Evolutionary conservation across 2,797 vertebrate species (phyloP).

Genomic region (Peromyscus eremicus): DNA sequence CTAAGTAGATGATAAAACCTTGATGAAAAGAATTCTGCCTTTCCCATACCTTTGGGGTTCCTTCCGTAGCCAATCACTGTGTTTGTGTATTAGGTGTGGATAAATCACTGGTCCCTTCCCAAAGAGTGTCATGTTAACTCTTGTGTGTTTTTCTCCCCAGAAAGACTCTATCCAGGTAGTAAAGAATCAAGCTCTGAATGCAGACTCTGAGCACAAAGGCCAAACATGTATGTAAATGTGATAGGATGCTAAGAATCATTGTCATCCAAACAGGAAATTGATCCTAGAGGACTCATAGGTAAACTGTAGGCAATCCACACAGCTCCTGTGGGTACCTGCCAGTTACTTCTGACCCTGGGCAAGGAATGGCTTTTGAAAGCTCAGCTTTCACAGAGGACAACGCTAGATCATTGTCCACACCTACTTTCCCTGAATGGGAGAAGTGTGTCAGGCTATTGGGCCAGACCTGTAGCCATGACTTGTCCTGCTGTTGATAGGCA

Average conservation of each 20-base stretch:
- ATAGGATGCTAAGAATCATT: slow-evolving; percentile 53
- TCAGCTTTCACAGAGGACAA: slow-evolving; percentile 1
- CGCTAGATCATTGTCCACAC: slow-evolving; percentile 5
- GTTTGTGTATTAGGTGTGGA: neutral
- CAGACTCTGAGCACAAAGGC: slow-evolving; percentile 63
- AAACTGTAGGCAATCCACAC: slow-evolving; percentile 55
- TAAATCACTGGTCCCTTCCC: slow-evolving; percentile 21
- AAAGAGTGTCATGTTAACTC: slow-evolving; percentile 44
- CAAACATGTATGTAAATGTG: slow-evolving; percentile 65
- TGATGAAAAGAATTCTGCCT: slow-evolving; percentile 22
- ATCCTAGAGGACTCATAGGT: slow-evolving; percentile 73
- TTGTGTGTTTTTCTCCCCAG: neutral
- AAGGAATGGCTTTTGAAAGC: slow-evolving; percentile 43
- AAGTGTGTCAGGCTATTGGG: neutral
- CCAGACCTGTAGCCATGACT: neutral
- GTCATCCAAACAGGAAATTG: slow-evolving; percentile 73
- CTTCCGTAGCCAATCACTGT: neutral
- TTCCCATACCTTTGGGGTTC: neutral
- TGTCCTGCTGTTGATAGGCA: neutral
- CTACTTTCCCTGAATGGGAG: neutral
- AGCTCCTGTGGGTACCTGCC: slow-evolving; percentile 53
- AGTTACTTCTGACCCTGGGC: slow-evolving; percentile 66
- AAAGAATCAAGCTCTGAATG: slow-evolving; percentile 41
- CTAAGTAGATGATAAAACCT: neutral
- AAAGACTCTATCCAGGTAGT: slow-evolving; percentile 44